A percentile compares a stretch with the other conserved stretches of the same genome.
Evolutionary conservation across 2,888 invertebrate genomes (phyloP).

Genomic region (Drosophila incognita): DNA sequence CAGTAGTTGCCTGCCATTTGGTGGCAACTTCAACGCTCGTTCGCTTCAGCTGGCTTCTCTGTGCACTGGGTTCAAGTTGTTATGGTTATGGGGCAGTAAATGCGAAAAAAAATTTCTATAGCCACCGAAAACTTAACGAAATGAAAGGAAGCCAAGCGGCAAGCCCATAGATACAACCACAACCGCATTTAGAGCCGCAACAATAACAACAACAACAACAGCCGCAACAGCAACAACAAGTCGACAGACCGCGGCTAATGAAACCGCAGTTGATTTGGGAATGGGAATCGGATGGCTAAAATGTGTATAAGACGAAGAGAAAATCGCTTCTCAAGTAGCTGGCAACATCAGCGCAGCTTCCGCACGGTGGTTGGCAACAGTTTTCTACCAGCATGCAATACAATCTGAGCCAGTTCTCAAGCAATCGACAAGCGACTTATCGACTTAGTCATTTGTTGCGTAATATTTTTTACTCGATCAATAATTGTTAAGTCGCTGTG

Average conservation of each 20-base stretch:
- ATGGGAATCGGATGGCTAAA: constrained; percentile 27
- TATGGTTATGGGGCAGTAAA: constrained; percentile 64
- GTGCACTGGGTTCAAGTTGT: constrained; percentile 43
- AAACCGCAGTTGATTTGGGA: constrained; percentile 73
- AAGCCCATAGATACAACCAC: constrained; percentile 48
- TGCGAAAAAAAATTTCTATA: constrained; percentile 66
- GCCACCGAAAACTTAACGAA: constrained; percentile 78
- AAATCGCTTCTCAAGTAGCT: constrained; percentile 77
- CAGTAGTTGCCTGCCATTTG: constrained; percentile 2
- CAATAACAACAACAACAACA: constrained; percentile 17
- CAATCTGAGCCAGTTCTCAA: neutral
- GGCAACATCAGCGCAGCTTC: constrained; percentile 24
- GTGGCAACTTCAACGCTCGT: constrained; percentile 31
- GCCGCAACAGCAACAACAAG: constrained; percentile 38
- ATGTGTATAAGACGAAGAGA: constrained; percentile 65
- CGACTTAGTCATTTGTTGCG: neutral
- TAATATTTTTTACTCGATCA: neutral
- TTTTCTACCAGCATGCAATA: neutral
- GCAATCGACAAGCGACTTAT: neutral
- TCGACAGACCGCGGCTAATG: constrained; percentile 74
- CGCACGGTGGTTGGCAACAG: constrained; percentile 37
- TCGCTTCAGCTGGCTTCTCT: constrained; percentile 5
- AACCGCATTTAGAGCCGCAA: constrained; percentile 50
- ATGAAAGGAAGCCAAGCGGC: constrained; percentile 69
- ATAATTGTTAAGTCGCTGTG: neutral